These are phyloP conservation scores for Cataglyphis altisquamis DNA, from an alignment of 2,888 invertebrate genomes.

Conservation along the genomic window DNA sequence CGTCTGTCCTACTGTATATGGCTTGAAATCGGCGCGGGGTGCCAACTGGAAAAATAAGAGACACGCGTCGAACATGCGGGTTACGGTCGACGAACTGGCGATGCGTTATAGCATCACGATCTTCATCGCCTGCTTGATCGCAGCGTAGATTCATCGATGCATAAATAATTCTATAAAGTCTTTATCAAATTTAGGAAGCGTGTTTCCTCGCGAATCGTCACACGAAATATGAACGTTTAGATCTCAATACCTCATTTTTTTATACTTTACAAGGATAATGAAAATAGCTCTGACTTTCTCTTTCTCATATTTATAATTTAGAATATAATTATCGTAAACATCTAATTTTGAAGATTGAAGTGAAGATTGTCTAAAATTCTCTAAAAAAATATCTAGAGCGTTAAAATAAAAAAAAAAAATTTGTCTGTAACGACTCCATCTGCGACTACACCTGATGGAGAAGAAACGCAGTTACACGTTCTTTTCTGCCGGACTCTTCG, in stretches of 20 bases:
- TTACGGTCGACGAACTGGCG: slow-evolving; percentile 40
- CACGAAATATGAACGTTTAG: background rate
- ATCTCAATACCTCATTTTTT: background rate
- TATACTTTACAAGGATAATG: background rate
- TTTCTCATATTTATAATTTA: background rate
- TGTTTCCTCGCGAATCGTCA: background rate
- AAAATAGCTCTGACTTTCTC: background rate
- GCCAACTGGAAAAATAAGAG: slow-evolving; percentile 54
- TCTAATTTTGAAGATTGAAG: background rate
- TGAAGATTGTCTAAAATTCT: background rate
- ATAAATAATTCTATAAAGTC: background rate
- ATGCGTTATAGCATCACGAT: slow-evolving; percentile 12
- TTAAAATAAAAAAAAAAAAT: slow-evolving; percentile 11
- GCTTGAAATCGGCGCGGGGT: slow-evolving; percentile 36
- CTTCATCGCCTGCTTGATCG: slow-evolving; percentile 19
- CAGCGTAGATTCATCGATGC: background rate
- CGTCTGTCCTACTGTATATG: slow-evolving; percentile 34
- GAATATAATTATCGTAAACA: background rate
- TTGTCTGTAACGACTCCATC: background rate
- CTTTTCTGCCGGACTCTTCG: slow-evolving; percentile 1
- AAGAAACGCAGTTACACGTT: slow-evolving; percentile 9
- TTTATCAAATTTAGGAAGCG: background rate
- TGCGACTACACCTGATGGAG: background rate
- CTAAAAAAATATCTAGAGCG: background rate
- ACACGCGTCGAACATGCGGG: slow-evolving; percentile 4